Evolutionary conservation across 2,113 vertebrate genomes (phyloP).

Genomic region (Hippocampus guttulatus): DNA sequence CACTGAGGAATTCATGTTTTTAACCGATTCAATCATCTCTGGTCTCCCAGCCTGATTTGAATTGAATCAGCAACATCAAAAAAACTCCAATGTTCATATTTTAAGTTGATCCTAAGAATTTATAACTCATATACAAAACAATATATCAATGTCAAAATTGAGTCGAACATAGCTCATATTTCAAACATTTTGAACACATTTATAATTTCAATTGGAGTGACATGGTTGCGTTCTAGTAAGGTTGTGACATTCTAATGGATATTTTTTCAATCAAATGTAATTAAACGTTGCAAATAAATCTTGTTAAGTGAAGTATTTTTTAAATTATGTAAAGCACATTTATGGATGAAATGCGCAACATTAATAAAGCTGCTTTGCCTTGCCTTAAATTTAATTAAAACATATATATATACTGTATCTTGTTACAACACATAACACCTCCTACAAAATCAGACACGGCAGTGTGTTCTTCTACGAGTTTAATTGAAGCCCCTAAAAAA

Average conservation of each 20-base stretch:
- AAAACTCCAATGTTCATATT: background rate
- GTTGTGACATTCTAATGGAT: background rate
- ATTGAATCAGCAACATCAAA: conserved; percentile 35
- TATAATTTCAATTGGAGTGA: background rate
- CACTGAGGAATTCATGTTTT: conserved; percentile 50
- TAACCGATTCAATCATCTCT: conserved; percentile 59
- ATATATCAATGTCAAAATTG: no score
- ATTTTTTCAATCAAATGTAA: background rate
- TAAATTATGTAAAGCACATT: no score
- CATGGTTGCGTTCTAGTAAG: background rate
- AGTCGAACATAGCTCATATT: no score
- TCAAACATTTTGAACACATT: background rate
- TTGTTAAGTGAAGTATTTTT: no score
- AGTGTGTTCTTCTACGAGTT: background rate
- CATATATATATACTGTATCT: background rate
- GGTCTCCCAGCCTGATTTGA: conserved; percentile 35
- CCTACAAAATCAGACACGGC: background rate
- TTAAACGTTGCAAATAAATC: background rate
- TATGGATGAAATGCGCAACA: no score
- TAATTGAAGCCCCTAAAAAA: background rate
- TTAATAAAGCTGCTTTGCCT: no score
- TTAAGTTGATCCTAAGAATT: background rate
- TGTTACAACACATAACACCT: background rate
- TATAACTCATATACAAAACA: background rate
- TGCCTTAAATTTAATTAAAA: no score